Base-by-base conservation (phyloP, 2,888 invertebrate genomes). In the Tenthredo amoena region DNA sequence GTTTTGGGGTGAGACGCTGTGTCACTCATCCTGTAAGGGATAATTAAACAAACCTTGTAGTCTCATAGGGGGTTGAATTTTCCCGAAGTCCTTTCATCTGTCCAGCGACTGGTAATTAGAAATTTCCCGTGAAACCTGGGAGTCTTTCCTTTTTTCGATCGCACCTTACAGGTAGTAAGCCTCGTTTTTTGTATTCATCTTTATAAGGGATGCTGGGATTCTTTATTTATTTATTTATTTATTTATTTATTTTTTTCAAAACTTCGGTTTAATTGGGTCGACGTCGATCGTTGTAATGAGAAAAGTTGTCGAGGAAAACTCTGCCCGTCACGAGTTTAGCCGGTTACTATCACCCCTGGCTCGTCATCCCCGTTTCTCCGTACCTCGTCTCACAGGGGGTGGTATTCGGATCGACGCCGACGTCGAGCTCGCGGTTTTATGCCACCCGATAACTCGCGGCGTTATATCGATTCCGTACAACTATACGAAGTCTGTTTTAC, bases 231-330 rank as follows among this genome's bases (percentile, higher is more conserved):
- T 40, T 15, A 43, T 43, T 71, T 82, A n/a, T 68, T 21, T 74
- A 40, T 74, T 21, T 74, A 10, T 40, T 40, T 15, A 43, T 43
- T 71, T 82, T 82, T 71, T 85, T 83, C 7, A 40, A 62, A 34
- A 91, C 91, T 91, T 90, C 88, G 88, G 88, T 90, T 91, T 92
- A 91, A 91, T 92, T 92, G 90, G 90, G 90, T 91, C 90, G 88
- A 90, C 90, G 91, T 92, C 91, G 91, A 91, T 91, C 91, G 89
- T 88, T 88, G 88, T 91, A 92, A 92, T 92, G 92, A 92, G 91
- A 92, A 91, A 92, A 92, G 91, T 92, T 74, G 74, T 74, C 87
- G 87, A 86, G 86, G 86, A 87, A 86, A 86, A 87, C 89, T 89
- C 83, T 77, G 55, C 71, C 74, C 84, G 40, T 47, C 79, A 85